These are phyloP conservation scores for Acleris laterana DNA, from an alignment of 2,888 invertebrate species.

Conservation along the genomic window DNA sequence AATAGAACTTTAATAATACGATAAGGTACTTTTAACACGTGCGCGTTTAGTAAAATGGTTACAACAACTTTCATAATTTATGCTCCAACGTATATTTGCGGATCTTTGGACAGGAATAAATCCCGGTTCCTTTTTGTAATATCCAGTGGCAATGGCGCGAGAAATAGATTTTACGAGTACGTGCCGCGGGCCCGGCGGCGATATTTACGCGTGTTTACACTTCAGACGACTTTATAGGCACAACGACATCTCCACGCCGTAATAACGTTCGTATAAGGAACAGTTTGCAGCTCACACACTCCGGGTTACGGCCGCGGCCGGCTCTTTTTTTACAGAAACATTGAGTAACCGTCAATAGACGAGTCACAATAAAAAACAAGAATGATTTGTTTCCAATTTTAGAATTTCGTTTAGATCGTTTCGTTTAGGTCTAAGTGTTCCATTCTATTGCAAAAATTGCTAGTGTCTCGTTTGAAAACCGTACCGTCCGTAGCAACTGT, in stretches of 20 bases:
- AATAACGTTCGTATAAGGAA: conserved; percentile 63
- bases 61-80: background rate
- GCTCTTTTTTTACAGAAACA: conserved; percentile 40
- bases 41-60: background rate
- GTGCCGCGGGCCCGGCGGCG: conserved; percentile 59
- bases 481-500: no score
- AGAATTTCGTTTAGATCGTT: conserved; percentile 39
- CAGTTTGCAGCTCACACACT: conserved; percentile 52
- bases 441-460: no score
- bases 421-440: no score
- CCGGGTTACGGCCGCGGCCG: conserved; percentile 36
- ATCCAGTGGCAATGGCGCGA: conserved; percentile 64
- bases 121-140: conserved; percentile 31
- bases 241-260: conserved; percentile 77
- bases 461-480: conserved; percentile 2
- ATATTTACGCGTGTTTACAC: conserved; percentile 83
- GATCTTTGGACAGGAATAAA: conserved; percentile 32
- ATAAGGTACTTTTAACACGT: no score
- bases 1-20: no score
- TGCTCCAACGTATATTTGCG: conserved; percentile 12
- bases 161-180: conserved; percentile 83
- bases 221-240: conserved; percentile 80
- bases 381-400: conserved; percentile 42
- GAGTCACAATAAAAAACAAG: conserved; percentile 41
- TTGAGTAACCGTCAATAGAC: conserved; percentile 44